A percentile compares a stretch with the other conserved stretches of the same genome.
Evolutionary conservation across 2,888 invertebrate genomes (phyloP).

Genomic region (Aphidius colemani): DNA sequence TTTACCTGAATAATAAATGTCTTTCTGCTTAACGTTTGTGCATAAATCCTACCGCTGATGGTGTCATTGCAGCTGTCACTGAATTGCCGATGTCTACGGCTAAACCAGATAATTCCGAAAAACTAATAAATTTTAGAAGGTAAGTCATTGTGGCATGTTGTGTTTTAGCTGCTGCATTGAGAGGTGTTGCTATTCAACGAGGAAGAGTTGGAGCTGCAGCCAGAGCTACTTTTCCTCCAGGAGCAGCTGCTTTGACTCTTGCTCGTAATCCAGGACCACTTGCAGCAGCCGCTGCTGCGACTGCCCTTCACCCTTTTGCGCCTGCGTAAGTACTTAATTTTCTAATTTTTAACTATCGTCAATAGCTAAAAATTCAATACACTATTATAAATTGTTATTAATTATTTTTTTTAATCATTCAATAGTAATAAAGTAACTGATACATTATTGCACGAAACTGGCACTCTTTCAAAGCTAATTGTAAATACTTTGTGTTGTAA

Average conservation of each 20-base stretch:
- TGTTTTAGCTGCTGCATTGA: conserved; percentile 76
- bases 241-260: conserved; percentile 74
- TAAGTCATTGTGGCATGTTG: conserved; percentile 49
- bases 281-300: conserved; percentile 68
- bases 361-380: neutral
- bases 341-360: neutral
- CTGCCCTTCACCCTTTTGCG: conserved; percentile 86
- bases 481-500: neutral
- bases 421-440: neutral
- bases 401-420: neutral
- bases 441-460: conserved; percentile 9
- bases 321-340: conserved; percentile 73
- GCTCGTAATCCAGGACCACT: conserved; percentile 71
- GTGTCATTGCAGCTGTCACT: conserved; percentile 28
- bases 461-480: neutral
- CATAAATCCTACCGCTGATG: neutral
- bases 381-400: neutral
- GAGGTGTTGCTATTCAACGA: conserved; percentile 84
- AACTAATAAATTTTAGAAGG: conserved; percentile 29
- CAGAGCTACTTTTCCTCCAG: conserved; percentile 70
- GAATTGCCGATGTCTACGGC: conserved; percentile 29
- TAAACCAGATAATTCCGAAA: conserved; percentile 9
- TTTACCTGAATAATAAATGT: too few relatives aligned
- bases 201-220: conserved; percentile 66
- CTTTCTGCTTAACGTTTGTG: neutral